phyloP scores from a whole-genome alignment of 35 echinoderm and acorn worm genomes.

The Hemicentrotus pulcherrimus region DNA sequence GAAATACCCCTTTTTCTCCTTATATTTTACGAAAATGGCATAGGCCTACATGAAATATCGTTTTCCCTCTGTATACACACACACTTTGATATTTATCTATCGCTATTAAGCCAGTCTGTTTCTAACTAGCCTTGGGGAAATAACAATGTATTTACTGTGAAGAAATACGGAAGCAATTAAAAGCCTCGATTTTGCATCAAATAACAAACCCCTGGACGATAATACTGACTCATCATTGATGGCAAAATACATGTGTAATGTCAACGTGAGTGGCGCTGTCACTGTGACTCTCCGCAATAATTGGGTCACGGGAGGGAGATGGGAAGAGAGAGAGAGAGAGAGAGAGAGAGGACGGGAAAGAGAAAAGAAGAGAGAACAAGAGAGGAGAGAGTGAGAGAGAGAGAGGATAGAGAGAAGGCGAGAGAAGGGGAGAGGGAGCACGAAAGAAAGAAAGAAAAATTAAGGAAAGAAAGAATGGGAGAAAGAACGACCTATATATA shows the following conservation, averaged over 20 bases:
- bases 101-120: neutral
- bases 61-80: neutral
- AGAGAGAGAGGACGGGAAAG: too few relatives aligned
- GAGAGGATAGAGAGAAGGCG: too few relatives aligned
- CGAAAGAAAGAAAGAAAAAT: neutral
- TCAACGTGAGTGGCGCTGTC: neutral
- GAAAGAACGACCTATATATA: too few relatives aligned
- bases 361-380: too few relatives aligned
- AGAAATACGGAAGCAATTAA: conserved; percentile 35
- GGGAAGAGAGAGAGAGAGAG: too few relatives aligned
- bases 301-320: too few relatives aligned
- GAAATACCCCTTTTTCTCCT: neutral
- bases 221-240: conserved; percentile 9
- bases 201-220: conserved; percentile 6
- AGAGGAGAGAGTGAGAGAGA: too few relatives aligned
- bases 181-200: neutral
- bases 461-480: neutral
- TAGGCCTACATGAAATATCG: neutral
- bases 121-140: neutral
- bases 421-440: neutral
- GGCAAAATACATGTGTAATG: neutral
- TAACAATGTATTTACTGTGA: neutral
- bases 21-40: neutral
- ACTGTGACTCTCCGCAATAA: too few relatives aligned
- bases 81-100: too few relatives aligned